These are phyloP conservation scores for Bothrops jararaca DNA, from an alignment of 2,113 vertebrate genomes.

Conservation along the genomic window DNA sequence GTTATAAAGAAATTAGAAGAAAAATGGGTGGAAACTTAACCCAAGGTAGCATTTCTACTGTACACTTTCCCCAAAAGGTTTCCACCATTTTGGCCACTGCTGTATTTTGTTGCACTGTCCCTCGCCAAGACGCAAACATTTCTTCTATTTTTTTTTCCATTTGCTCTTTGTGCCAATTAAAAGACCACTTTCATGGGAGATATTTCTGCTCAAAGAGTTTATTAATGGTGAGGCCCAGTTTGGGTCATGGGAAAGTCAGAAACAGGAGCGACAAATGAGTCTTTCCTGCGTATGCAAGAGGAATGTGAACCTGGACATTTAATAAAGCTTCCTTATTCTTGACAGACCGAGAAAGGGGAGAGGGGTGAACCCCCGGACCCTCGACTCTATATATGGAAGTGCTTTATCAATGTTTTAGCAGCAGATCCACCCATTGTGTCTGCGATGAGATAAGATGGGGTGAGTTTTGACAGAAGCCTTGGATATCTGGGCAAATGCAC, in stretches of 20 bases:
- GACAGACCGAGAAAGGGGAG: too few species aligned
- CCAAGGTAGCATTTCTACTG: too few species aligned
- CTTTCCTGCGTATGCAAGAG: neutral
- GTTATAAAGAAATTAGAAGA: too few species aligned
- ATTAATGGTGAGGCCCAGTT: neutral
- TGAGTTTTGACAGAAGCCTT: slow-evolving; percentile 18
- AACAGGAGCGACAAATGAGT: neutral
- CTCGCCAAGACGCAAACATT: neutral
- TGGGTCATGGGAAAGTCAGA: neutral
- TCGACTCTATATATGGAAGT: neutral
- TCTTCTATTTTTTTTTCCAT: neutral
- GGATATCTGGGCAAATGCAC: slow-evolving; percentile 26
- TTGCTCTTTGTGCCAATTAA: neutral
- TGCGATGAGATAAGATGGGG: neutral
- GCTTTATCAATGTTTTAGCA: neutral
- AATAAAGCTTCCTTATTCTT: neutral
- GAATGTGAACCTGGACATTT: neutral
- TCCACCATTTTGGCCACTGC: too few species aligned
- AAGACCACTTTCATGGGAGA: neutral
- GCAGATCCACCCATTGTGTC: neutral
- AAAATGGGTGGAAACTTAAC: too few species aligned
- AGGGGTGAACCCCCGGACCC: too few species aligned
- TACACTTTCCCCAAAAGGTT: too few species aligned
- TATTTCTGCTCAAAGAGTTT: neutral
- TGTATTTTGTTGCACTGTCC: neutral